Percentiles rank a stretch among this genome's conserved stretches.
Evolutionary conservation across 64 coral and sea anemone species (phyloP).

Genomic region (Anthopleura sola): DNA sequence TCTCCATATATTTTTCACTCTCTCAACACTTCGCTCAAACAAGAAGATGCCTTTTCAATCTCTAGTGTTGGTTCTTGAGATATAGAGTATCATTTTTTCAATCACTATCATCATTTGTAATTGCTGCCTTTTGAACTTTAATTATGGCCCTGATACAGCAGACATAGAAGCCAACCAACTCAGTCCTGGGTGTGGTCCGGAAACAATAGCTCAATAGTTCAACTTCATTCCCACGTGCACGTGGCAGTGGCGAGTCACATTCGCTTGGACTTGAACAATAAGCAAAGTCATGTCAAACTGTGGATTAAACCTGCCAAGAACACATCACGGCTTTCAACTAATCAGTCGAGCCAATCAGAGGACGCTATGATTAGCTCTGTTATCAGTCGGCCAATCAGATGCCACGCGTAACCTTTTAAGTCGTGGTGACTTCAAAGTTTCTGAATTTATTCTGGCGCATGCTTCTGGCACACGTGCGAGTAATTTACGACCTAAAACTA

Average conservation of each 20-base stretch:
- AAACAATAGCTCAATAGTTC: background rate
- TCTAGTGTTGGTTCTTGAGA: slow-evolving; percentile 3
- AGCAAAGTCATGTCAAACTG: background rate
- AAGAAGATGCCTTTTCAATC: background rate
- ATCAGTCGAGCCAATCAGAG: background rate
- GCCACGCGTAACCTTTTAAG: slow-evolving; percentile 25
- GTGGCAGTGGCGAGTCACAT: background rate
- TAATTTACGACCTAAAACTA: background rate
- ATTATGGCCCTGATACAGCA: no score
- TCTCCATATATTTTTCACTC: background rate
- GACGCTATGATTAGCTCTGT: background rate
- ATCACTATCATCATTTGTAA: no score
- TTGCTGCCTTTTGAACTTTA: background rate
- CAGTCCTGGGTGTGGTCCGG: background rate
- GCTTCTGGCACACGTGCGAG: background rate
- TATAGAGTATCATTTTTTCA: background rate
- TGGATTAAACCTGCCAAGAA: slow-evolving; percentile 2
- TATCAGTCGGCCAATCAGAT: slow-evolving; percentile 17
- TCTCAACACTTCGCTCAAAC: background rate
- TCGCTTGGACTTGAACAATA: background rate
- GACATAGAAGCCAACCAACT: background rate
- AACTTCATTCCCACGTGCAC: background rate
- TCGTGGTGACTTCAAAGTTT: background rate
- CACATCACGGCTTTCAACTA: background rate
- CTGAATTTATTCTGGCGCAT: background rate